Base-by-base conservation (phyloP, 2,888 invertebrate species). In the Exephanes ischioxanthus region DNA sequence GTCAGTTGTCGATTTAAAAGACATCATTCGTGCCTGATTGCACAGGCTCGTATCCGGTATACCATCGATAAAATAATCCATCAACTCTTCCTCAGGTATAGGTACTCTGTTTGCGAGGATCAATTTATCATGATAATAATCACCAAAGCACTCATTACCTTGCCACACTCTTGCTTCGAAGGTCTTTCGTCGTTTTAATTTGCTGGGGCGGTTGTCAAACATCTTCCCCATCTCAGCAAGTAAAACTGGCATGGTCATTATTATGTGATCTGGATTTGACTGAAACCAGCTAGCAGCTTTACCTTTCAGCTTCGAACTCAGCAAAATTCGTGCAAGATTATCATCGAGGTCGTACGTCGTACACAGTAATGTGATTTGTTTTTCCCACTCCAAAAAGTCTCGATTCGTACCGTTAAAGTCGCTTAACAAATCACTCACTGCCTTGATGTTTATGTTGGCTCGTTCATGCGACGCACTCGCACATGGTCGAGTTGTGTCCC, bases 1-100 rank as follows among this genome's bases (percentile, higher is more conserved):
- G 4, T 67, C 53, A 9, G 51, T 30, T 3, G 61, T 22, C 1
- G 70, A 53, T 11, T 48, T 66, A 53, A 87, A 87, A 9, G 72
- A 67, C 22, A 58, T 51, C n/a, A 87, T 78, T 9, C 80, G 72
- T 1, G 86, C 87, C 37, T 87, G 87, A 26, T 71, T 58, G n/a
- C 80, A 84, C 0, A 87, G 63, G 3, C 33, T 48, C 6, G 33
- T 16, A 11, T 84, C 85, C 2, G 79, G 71, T 2, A 88, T 88
- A 1, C 85, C 87, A 7, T 86, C 86, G 22, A 88, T 83, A 7
- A 87, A 9, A 30, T 86, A 88, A 26, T 88, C 87, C 7, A 88
- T 48, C 0, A 87, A 67, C 48, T 89, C 86, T 7, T 85, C n/a
- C 1, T 75, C 71, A 2, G 76, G 58, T 5, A 86, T 61, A 4